A percentile compares a stretch with the other conserved stretches of the same genome.
Conservation (phyloP, 2,113 vertebrate species). For the Cyprinodon brontotheroides region DNA sequence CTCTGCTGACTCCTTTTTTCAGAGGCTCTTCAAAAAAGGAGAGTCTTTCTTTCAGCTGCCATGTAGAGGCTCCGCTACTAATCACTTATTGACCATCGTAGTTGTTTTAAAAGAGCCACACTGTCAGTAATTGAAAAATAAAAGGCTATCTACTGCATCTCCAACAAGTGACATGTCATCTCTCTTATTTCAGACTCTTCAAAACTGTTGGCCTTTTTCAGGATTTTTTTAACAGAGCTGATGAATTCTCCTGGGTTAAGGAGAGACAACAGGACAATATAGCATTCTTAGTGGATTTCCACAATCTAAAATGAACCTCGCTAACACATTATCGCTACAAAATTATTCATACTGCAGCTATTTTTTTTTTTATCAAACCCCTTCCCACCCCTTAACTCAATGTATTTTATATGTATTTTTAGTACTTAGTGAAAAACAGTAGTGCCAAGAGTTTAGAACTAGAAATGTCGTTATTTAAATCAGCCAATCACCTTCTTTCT, state of each 20-base stretch:
- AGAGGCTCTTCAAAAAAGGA: conserved; percentile 27
- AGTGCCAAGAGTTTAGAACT: too few relatives aligned
- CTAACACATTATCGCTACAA: neutral
- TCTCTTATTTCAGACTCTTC: neutral
- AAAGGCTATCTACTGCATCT: conserved; percentile 3
- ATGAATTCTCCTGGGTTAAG: neutral
- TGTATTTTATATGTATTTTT: too few relatives aligned
- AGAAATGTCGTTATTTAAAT: too few relatives aligned
- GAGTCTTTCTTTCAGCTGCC: conserved; percentile 24
- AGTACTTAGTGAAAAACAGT: too few relatives aligned
- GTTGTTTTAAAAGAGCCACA: conserved; percentile 15
- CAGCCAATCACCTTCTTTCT: too few relatives aligned
- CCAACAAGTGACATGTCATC: neutral
- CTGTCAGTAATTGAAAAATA: conserved; percentile 5
- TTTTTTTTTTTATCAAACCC: too few relatives aligned
- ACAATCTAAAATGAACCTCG: neutral
- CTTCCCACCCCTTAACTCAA: too few relatives aligned
- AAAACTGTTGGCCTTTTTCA: neutral
- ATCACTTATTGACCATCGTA: neutral
- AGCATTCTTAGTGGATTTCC: too few relatives aligned
- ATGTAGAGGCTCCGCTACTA: neutral
- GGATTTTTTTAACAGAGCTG: neutral
- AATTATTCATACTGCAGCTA: neutral
- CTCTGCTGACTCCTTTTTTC: conserved; percentile 30
- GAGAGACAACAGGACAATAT: too few relatives aligned